A percentile compares a stretch with the other conserved stretches of the same genome.
These are phyloP conservation scores for Drosophila jambulina DNA, from an alignment of 1,140 invertebrate species.

Conservation along the genomic window DNA sequence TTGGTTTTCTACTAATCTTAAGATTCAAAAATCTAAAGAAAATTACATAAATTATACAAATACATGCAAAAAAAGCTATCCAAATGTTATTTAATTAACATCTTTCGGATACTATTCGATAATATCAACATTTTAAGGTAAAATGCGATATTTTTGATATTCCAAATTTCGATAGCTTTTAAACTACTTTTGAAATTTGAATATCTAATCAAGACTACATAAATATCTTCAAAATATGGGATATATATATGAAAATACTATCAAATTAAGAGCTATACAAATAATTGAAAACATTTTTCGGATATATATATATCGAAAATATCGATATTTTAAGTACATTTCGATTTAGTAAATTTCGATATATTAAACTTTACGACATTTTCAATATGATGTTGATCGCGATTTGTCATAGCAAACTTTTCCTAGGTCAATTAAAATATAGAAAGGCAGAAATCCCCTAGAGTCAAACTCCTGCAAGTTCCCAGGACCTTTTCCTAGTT, in stretches of 20 bases:
- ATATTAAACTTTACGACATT: not conserved
- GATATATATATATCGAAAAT: too few relatives aligned
- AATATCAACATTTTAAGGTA: not conserved
- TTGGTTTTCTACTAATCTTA: not conserved
- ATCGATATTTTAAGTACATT: not conserved
- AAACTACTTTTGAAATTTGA: not conserved
- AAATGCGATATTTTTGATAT: not conserved
- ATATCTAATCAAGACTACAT: not conserved
- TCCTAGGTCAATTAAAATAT: not conserved
- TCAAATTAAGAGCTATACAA: too few relatives aligned
- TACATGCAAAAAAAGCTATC: not conserved
- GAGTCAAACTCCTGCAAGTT: constrained; percentile 15
- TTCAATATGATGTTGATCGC: not conserved
- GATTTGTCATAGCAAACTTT: not conserved
- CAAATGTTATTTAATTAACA: not conserved
- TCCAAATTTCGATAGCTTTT: not conserved
- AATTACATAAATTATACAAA: not conserved
- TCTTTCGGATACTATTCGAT: not conserved
- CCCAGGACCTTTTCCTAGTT: constrained; percentile 3
- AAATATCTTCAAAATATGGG: not conserved
- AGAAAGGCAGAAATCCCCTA: not conserved
- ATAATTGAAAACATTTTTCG: too few relatives aligned
- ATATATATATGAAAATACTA: too few relatives aligned
- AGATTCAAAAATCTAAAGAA: not conserved
- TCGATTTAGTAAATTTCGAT: not conserved